Percentiles rank a stretch among this genome's conserved stretches.
These are phyloP conservation scores for Plagodis pulveraria DNA, from an alignment of 2,888 invertebrate genomes.

Conservation along the genomic window DNA sequence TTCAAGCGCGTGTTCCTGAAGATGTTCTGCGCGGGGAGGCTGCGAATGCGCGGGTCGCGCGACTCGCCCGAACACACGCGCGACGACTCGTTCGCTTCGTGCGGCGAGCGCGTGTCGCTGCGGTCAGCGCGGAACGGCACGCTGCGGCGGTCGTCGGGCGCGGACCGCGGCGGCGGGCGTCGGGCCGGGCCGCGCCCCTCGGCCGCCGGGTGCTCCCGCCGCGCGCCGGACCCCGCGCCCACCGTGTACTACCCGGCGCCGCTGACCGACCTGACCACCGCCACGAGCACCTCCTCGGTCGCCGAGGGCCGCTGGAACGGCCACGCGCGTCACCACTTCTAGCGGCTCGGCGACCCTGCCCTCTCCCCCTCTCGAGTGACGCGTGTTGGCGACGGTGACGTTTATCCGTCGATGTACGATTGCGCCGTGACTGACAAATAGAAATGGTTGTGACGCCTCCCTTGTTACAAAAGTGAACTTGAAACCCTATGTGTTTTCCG, in stretches of 20 bases:
- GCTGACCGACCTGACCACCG: slow-evolving; percentile 46
- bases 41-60: slow-evolving; percentile 82
- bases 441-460: too few relatives aligned
- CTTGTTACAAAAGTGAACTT: too few relatives aligned
- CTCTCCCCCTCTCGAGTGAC: neutral
- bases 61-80: slow-evolving; percentile 89
- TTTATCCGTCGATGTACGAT: too few relatives aligned
- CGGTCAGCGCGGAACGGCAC: slow-evolving; percentile 81
- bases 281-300: slow-evolving; percentile 33
- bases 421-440: too few relatives aligned
- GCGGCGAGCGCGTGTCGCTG: slow-evolving; percentile 90
- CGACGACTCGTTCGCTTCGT: slow-evolving; percentile 93
- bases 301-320: slow-evolving; percentile 59
- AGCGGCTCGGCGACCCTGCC: slow-evolving; percentile 7
- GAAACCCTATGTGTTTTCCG: too few relatives aligned
- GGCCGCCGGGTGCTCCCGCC: slow-evolving; percentile 34
- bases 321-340: slow-evolving; percentile 38
- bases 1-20: slow-evolving; percentile 94
- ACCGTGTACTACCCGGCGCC: slow-evolving; percentile 71
- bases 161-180: slow-evolving; percentile 40
- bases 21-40: slow-evolving; percentile 89
- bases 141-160: slow-evolving; percentile 61
- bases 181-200: slow-evolving; percentile 41
- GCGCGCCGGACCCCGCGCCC: slow-evolving; percentile 52
- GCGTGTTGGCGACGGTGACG: too few relatives aligned